Conservation (phyloP, 2,797 vertebrate species). For the Phrynocephalus guinanensis region DNA sequence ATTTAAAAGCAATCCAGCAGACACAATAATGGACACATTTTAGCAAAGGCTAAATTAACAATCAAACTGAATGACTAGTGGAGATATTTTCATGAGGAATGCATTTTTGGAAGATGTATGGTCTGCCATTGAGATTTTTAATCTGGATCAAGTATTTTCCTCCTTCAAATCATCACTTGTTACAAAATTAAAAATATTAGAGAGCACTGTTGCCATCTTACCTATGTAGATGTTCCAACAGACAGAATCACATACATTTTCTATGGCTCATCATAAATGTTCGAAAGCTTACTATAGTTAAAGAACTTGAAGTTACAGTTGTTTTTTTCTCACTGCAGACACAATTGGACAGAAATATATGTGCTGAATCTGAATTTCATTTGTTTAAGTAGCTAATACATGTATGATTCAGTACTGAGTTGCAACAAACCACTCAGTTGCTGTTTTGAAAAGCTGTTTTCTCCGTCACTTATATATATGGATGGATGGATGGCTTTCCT, state of each 20-base stretch:
- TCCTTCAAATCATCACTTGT: background rate
- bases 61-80: background rate
- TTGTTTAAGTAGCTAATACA: background rate
- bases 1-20: constrained; percentile 14
- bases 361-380: background rate
- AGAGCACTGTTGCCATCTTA: background rate
- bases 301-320: background rate
- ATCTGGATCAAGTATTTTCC: background rate
- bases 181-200: background rate
- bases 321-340: background rate
- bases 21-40: background rate
- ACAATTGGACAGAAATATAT: background rate
- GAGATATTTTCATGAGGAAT: background rate
- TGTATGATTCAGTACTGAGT: background rate
- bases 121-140: constrained; percentile 1
- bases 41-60: constrained; percentile 1
- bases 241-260: background rate
- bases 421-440: background rate
- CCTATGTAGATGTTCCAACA: background rate
- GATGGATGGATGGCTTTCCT: too few relatives aligned
- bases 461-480: too few relatives aligned
- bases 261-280: background rate
- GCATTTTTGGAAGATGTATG: background rate
- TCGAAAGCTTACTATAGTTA: background rate
- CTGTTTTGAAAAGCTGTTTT: too few relatives aligned